A percentile compares a stretch with the other conserved stretches of the same genome.
Conservation (phyloP, 1,140 invertebrate species). For the Hesperophylax magnus region DNA sequence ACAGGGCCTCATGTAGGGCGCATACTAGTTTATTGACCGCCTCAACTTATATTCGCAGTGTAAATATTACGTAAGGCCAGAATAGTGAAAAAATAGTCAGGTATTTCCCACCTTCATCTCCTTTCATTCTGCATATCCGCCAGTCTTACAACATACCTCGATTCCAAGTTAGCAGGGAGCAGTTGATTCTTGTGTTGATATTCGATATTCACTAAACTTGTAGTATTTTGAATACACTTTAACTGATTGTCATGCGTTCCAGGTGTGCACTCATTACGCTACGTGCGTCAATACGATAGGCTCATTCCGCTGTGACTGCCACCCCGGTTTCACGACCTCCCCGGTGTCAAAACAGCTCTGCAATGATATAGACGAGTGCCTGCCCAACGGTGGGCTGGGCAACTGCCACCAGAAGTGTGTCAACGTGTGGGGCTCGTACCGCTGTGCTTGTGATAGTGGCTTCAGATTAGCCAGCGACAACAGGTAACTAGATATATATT, state of each 20-base stretch:
- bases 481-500: slow-evolving; percentile 63
- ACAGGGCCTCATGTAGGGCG: too few species aligned
- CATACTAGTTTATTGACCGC: too few species aligned
- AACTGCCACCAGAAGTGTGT: slow-evolving; percentile 89
- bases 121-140: too few species aligned
- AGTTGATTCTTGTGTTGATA: too few species aligned
- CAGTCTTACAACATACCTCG: too few species aligned
- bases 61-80: too few species aligned
- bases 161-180: too few species aligned
- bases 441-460: slow-evolving; percentile 83
- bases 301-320: slow-evolving; percentile 86
- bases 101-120: too few species aligned
- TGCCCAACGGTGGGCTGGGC: slow-evolving; percentile 66
- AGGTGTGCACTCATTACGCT: slow-evolving; percentile 73
- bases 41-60: too few species aligned
- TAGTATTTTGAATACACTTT: too few species aligned
- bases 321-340: slow-evolving; percentile 79
- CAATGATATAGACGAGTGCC: slow-evolving; percentile 79
- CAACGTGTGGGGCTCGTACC: slow-evolving; percentile 87
- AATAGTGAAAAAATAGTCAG: too few species aligned
- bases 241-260: slow-evolving; percentile 41
- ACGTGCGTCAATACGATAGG: slow-evolving; percentile 86
- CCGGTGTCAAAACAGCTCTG: slow-evolving; percentile 64
- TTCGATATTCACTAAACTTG: too few species aligned
- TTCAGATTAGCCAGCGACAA: slow-evolving; percentile 82